phyloP scores from a whole-genome alignment of 2,797 vertebrate genomes.

The Rhincodon typus region DNA sequence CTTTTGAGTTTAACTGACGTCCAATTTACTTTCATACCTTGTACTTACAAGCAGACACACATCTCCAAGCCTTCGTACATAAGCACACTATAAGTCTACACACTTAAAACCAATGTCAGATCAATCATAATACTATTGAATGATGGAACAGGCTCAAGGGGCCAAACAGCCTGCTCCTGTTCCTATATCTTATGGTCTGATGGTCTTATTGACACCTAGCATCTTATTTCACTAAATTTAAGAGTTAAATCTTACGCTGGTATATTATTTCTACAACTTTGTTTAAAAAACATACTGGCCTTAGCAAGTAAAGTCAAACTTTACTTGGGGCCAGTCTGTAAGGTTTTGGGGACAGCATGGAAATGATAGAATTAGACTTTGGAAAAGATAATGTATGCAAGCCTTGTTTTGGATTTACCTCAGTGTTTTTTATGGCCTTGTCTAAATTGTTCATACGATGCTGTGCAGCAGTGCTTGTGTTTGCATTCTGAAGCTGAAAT shows the following conservation, averaged over 20 bases:
- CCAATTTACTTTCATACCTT: background rate
- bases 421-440: slow-evolving; percentile 63
- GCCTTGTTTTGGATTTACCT: slow-evolving; percentile 58
- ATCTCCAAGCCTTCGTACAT: background rate
- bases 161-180: too few relatives aligned
- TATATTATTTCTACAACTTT: background rate
- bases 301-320: background rate
- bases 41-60: background rate
- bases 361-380: background rate
- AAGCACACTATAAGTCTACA: background rate
- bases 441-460: slow-evolving; percentile 72
- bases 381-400: background rate
- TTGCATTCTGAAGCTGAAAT: slow-evolving; percentile 63
- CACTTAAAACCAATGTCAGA: background rate
- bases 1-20: background rate
- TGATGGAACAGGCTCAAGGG: too few relatives aligned
- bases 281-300: background rate
- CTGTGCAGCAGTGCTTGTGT: slow-evolving; percentile 52
- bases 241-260: background rate
- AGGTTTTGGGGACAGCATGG: background rate
- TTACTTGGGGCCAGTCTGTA: too few relatives aligned
- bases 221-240: background rate
- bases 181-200: too few relatives aligned
- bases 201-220: too few relatives aligned
- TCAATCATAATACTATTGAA: too few relatives aligned